phyloP scores from a whole-genome alignment of 2,113 vertebrate species.

The Orycteropus afer region DNA sequence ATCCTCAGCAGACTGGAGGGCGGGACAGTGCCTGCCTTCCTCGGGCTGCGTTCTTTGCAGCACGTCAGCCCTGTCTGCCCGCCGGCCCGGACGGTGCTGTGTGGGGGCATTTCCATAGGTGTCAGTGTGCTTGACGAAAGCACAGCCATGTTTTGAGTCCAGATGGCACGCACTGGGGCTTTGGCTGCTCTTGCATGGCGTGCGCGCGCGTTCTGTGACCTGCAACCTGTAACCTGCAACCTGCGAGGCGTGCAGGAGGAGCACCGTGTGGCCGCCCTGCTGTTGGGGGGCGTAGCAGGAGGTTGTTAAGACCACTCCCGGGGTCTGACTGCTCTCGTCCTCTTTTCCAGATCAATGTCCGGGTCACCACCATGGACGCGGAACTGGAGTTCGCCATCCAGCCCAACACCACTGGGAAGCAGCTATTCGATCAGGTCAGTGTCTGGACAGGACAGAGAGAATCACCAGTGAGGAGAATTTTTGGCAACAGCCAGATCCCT shows the following conservation, averaged over 20 bases:
- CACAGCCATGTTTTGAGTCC: no score
- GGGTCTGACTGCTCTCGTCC: background rate
- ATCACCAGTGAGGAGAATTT: no score
- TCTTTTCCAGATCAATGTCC: conserved; percentile 93
- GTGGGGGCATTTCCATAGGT: no score
- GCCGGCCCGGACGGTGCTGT: no score
- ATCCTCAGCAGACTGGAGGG: background rate
- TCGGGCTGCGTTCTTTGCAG: no score
- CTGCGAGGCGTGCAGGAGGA: background rate
- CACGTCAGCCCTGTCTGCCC: no score
- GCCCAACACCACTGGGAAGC: conserved; percentile 95
- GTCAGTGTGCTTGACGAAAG: no score
- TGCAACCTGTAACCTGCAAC: no score
- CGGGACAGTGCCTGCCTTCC: background rate
- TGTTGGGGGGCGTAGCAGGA: background rate
- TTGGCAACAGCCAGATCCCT: no score
- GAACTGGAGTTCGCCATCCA: conserved; percentile 99
- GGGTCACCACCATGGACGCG: conserved; percentile 97
- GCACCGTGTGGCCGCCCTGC: accelerated
- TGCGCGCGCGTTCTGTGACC: background rate
- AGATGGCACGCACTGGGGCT: no score
- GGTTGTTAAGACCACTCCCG: accelerated
- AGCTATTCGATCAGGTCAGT: conserved; percentile 98
- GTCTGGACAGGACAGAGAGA: background rate
- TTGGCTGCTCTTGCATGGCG: no score